A percentile compares a stretch with the other conserved stretches of the same genome.
phyloP scores from a whole-genome alignment of 2,797 vertebrate genomes.

The Falco peregrinus region DNA sequence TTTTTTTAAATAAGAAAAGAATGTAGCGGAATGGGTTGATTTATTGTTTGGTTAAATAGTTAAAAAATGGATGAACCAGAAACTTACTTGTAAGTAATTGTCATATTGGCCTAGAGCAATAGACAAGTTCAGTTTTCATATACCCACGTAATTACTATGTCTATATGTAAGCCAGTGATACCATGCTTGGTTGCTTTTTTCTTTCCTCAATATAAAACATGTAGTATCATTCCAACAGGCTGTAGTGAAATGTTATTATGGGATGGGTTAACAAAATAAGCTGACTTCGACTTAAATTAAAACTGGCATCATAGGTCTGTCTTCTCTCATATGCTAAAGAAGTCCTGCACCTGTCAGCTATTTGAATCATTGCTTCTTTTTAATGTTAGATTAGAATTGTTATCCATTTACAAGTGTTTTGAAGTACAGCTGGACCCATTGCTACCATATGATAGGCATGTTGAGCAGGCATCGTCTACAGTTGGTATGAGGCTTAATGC shows the following conservation, averaged over 20 bases:
- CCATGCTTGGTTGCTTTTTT: not conserved
- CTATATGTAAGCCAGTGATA: constrained; percentile 5
- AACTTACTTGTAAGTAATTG: constrained; percentile 10
- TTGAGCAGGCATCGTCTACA: constrained; percentile 56
- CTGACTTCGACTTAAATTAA: constrained; percentile 4
- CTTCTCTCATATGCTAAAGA: not conserved
- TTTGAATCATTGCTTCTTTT: constrained; percentile 25
- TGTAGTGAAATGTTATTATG: not conserved
- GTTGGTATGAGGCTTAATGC: constrained; percentile 52
- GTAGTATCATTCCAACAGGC: not conserved
- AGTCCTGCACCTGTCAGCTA: not conserved
- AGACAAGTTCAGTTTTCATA: not conserved
- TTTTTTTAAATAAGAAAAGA: not conserved
- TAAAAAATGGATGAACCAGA: constrained; percentile 2
- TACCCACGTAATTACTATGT: not conserved
- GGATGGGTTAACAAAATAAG: not conserved
- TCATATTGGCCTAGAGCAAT: not conserved
- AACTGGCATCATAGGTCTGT: not conserved
- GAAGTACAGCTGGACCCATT: constrained; percentile 36
- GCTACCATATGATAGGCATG: constrained; percentile 30
- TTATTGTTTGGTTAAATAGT: constrained; percentile 13
- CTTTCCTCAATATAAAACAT: not conserved
- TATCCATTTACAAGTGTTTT: constrained; percentile 55
- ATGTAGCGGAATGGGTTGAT: not conserved
- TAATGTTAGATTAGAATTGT: constrained; percentile 35